phyloP scores from a whole-genome alignment of 1,140 invertebrate species.

The Zaprionus nigranus region DNA sequence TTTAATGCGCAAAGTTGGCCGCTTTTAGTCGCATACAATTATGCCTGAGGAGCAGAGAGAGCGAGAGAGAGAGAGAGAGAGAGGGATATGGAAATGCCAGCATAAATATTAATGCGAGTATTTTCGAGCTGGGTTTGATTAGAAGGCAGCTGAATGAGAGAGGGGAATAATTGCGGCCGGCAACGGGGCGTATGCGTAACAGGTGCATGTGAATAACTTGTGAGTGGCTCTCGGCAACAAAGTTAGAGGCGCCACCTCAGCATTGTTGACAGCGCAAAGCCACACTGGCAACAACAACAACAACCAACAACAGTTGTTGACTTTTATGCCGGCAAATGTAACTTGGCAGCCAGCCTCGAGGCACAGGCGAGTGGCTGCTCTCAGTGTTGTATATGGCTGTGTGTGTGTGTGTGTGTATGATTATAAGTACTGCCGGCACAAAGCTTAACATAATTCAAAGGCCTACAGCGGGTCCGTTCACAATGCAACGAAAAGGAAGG shows the following conservation, averaged over 20 bases:
- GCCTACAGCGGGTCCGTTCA: conserved; percentile 35
- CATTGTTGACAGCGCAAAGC: conserved; percentile 77
- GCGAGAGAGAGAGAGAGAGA: not conserved
- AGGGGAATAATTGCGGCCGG: conserved; percentile 42
- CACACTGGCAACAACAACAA: conserved; percentile 56
- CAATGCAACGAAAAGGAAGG: not conserved
- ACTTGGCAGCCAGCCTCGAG: conserved; percentile 64
- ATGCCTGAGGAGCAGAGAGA: conserved; percentile 14
- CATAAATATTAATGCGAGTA: conserved; percentile 49
- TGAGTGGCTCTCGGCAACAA: conserved; percentile 66
- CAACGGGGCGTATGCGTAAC: conserved; percentile 43
- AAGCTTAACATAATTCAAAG: conserved; percentile 70
- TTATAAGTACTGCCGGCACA: conserved; percentile 55
- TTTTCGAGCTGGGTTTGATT: not conserved
- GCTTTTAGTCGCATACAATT: conserved; percentile 76
- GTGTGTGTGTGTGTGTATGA: conserved; percentile 20
- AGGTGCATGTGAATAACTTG: conserved; percentile 64
- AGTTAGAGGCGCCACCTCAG: conserved; percentile 66
- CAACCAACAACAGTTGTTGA: conserved; percentile 70
- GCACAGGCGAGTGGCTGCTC: conserved; percentile 29
- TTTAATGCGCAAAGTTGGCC: conserved; percentile 68
- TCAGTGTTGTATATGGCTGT: not conserved
- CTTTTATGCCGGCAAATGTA: conserved; percentile 79
- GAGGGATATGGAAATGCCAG: not conserved
- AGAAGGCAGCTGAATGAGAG: conserved; percentile 38